Percentiles rank a stretch among this genome's conserved stretches.
Conservation (phyloP, 1,140 invertebrate genomes). For the Dufourea novaeangliae region DNA sequence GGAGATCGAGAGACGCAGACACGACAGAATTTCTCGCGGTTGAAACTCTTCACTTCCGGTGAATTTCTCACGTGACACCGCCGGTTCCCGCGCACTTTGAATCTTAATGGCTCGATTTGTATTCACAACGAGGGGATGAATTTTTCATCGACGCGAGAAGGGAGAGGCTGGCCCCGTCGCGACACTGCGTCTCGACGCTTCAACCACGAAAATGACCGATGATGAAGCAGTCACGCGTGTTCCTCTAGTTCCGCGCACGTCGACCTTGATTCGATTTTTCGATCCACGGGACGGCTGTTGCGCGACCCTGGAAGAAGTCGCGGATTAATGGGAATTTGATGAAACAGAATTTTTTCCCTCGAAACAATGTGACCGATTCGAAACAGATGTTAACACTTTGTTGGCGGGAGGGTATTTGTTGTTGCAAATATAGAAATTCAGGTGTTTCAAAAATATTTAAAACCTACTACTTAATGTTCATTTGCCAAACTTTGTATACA, state of each 20-base stretch:
- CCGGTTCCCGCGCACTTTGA: constrained; percentile 55
- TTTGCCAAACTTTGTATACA: too few relatives aligned
- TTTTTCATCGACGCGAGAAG: constrained; percentile 60
- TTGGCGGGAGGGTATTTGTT: too few relatives aligned
- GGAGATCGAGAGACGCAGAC: neutral
- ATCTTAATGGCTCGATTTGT: constrained; percentile 69
- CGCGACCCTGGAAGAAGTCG: too few relatives aligned
- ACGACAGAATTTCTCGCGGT: neutral
- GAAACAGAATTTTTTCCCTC: too few relatives aligned
- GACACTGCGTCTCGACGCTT: constrained; percentile 14
- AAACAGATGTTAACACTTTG: too few relatives aligned
- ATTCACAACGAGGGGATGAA: constrained; percentile 69
- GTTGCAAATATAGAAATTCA: too few relatives aligned
- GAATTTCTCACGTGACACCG: constrained; percentile 27
- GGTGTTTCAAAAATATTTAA: too few relatives aligned
- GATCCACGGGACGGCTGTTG: neutral
- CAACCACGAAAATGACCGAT: constrained; percentile 59
- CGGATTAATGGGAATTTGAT: too few relatives aligned
- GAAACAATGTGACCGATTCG: too few relatives aligned
- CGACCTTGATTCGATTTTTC: constrained; percentile 18
- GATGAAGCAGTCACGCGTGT: constrained; percentile 5
- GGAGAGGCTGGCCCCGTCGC: constrained; percentile 6
- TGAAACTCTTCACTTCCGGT: constrained; percentile 6
- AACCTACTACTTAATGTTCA: too few relatives aligned
- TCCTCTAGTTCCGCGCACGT: neutral